phyloP scores from a whole-genome alignment of 2,888 invertebrate genomes.

The Erebia ligea region DNA sequence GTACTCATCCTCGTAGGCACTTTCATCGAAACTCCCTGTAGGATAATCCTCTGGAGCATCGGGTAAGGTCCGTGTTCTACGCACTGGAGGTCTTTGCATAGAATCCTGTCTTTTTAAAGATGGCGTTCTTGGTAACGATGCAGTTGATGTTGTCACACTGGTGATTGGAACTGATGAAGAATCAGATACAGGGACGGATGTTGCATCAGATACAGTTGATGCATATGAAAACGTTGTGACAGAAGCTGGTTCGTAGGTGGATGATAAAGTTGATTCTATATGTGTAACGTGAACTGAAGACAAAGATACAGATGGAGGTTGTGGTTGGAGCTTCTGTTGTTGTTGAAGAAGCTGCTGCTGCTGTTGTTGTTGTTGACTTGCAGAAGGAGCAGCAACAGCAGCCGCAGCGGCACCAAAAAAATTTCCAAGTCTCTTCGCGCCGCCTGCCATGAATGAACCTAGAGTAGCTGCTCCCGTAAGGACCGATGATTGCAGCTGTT shows the following conservation, averaged over 20 bases:
- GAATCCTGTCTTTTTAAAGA: conserved; percentile 77
- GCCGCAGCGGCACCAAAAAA: conserved; percentile 79
- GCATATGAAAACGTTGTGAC: conserved; percentile 65
- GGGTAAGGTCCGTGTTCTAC: conserved; percentile 74
- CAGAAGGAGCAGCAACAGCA: conserved; percentile 66
- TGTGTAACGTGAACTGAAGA: conserved; percentile 29
- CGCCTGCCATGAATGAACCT: conserved; percentile 78
- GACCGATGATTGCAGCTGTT: conserved; percentile 71
- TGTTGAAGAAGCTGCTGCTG: conserved; percentile 46
- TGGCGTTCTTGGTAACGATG: conserved; percentile 71
- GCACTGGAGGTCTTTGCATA: conserved; percentile 78
- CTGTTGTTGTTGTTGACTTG: conserved; percentile 55
- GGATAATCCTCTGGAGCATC: conserved; percentile 76
- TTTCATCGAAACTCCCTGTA: conserved; percentile 75
- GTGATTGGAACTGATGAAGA: conserved; percentile 65
- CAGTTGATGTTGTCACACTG: conserved; percentile 63
- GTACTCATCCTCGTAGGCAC: conserved; percentile 81
- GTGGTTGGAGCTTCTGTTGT: conserved; percentile 61
- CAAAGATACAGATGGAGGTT: conserved; percentile 44
- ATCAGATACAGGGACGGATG: conserved; percentile 69
- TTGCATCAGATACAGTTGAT: conserved; percentile 59
- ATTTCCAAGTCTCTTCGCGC: conserved; percentile 78
- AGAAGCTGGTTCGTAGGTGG: conserved; percentile 39
- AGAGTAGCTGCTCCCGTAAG: conserved; percentile 76
- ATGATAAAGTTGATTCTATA: conserved; percentile 45